phyloP scores from a whole-genome alignment of 2,888 invertebrate genomes.

The Xylota sylvarum region DNA sequence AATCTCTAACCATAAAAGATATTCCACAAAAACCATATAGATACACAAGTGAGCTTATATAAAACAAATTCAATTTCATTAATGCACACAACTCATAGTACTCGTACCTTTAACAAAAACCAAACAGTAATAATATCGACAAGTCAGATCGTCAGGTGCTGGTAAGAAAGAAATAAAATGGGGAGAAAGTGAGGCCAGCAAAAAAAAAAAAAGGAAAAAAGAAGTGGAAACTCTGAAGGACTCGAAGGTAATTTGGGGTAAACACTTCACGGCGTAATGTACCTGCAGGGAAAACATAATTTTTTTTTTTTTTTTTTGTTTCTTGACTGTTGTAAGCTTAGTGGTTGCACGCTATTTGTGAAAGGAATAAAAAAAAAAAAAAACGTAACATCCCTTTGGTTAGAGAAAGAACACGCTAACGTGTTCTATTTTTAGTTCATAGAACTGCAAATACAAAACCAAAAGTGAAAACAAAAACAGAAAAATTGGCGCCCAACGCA shows the following conservation, averaged over 20 bases:
- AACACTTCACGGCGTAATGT: slow-evolving; percentile 74
- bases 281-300: slow-evolving; percentile 65
- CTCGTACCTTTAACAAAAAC: slow-evolving; percentile 63
- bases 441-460: slow-evolving; percentile 13
- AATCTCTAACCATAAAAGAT: slow-evolving; percentile 57
- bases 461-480: not conserved
- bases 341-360: slow-evolving; percentile 73
- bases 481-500: slow-evolving; percentile 57
- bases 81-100: slow-evolving; percentile 62
- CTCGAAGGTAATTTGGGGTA: slow-evolving; percentile 76
- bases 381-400: slow-evolving; percentile 56
- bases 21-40: slow-evolving; percentile 12
- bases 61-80: slow-evolving; percentile 75
- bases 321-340: slow-evolving; percentile 66
- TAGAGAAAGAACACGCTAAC: slow-evolving; percentile 64
- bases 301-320: slow-evolving; percentile 47
- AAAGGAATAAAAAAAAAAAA: slow-evolving; percentile 35
- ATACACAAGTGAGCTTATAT: slow-evolving; percentile 52
- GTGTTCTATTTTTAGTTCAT: slow-evolving; percentile 73
- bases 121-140: slow-evolving; percentile 73
- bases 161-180: slow-evolving; percentile 21
- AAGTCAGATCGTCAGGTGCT: slow-evolving; percentile 74
- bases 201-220: not conserved
- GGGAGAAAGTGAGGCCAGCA: not conserved
- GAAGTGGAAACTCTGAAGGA: slow-evolving; percentile 67